A percentile compares a stretch with the other conserved stretches of the same genome.
Conservation (phyloP, 2,797 vertebrate genomes). For the Siniperca scherzeri region DNA sequence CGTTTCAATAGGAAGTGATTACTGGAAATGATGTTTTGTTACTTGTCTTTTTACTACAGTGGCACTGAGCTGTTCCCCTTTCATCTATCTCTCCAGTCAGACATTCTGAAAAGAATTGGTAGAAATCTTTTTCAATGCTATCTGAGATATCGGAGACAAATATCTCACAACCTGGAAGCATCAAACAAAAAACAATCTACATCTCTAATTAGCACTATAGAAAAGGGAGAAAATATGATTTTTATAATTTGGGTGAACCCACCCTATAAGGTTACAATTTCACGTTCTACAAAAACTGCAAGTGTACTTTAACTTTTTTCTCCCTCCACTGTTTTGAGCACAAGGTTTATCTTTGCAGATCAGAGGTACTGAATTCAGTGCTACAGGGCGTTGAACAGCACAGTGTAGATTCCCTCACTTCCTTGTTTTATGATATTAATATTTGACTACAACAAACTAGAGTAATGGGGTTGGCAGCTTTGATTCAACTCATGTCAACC, state of each 20-base stretch:
- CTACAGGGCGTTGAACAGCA: constrained; percentile 26
- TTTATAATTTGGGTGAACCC: neutral
- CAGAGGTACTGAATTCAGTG: neutral
- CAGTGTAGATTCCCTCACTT: constrained; percentile 8
- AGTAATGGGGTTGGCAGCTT: constrained; percentile 37
- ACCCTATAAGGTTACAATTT: neutral
- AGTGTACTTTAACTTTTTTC: neutral
- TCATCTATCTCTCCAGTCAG: neutral
- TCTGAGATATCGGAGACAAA: neutral
- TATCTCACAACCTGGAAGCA: neutral
- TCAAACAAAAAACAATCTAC: neutral
- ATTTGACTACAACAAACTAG: constrained; percentile 48
- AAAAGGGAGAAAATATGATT: neutral
- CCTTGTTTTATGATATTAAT: constrained; percentile 36
- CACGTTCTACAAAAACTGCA: neutral
- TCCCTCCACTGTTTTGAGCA: constrained; percentile 8
- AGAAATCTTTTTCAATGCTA: too few species aligned
- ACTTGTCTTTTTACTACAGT: neutral
- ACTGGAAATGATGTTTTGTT: neutral
- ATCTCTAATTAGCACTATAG: too few species aligned
- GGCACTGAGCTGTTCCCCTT: neutral
- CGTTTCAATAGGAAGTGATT: neutral
- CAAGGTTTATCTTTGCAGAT: constrained; percentile 7
- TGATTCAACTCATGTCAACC: constrained; percentile 43
- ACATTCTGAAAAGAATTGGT: neutral